Evolutionary conservation across 2,113 vertebrate genomes (phyloP), one percentile per base, ranked within the genome.

Genomic region (Pardalotus punctatus): DNA sequence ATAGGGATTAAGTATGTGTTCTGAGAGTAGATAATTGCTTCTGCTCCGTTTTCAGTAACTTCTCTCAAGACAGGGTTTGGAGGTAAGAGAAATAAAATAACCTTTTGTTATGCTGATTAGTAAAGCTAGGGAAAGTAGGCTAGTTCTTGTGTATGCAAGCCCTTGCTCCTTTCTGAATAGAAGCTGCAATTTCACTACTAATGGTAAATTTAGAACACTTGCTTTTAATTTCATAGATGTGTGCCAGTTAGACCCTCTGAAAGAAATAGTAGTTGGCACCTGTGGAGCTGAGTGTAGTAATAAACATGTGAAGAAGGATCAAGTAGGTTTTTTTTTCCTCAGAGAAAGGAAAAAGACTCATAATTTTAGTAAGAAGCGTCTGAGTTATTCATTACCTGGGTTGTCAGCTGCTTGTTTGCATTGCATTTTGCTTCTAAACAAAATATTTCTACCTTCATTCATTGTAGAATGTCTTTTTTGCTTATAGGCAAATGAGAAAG

Each of bases 401-500:
- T 73, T 86, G 67, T 43, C 79, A 93, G 47, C 54, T 94, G 78
- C 48, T 82, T 80, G 25, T 92, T 96, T 92, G 83, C 92, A 48
- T 92, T 93, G 60, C 82, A 21, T 62, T 88, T 91, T 94, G 74
- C 48, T 89, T 91, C 31, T 93, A 88, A 94, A 79, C 80, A 90
- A 92, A 96, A 6, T 36, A 61, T 36, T 77, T 84, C 51, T 38
- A 40, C 47, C 53, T 18, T 78, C 33, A 33, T 88, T 96, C 82
- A 95, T 38, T 83, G 64, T 57, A 74, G 79, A 90, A 94, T 88
- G 40, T 96, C 57, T 96, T 91, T 95, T 96, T 96, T 95, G 88
- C 80, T 95, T 97, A 81, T 89, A 94, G 93, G 92, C 88, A 96
- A 95, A 93, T 90, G 88, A 93, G 81, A 93, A 96, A 88, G 66